A percentile compares a stretch with the other conserved stretches of the same genome.
Evolutionary conservation across 2,888 invertebrate genomes (phyloP).

Genomic region (Rhopalosiphum nymphaeae): DNA sequence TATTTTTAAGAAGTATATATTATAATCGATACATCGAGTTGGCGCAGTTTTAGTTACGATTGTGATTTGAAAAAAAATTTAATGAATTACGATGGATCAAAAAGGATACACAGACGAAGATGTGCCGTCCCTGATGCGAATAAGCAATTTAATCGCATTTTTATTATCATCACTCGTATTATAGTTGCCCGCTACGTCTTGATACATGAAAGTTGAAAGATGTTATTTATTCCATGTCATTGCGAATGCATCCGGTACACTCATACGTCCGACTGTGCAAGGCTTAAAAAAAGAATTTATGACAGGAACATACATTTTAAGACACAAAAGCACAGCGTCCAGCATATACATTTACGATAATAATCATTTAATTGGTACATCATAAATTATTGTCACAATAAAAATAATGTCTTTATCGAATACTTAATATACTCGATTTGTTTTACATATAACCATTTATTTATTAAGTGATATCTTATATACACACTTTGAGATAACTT

Average conservation of each 20-base stretch:
- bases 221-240: background rate
- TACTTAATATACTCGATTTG: background rate
- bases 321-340: background rate
- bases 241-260: background rate
- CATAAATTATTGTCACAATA: conserved; percentile 1
- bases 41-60: background rate
- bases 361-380: conserved; percentile 32
- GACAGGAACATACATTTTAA: background rate
- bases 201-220: background rate
- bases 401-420: background rate
- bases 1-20: background rate
- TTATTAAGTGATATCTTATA: background rate
- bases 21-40: background rate
- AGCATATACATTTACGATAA: background rate
- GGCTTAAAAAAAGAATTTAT: conserved; percentile 6
- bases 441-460: background rate
- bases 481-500: background rate
- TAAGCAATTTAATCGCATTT: background rate
- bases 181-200: background rate
- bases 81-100: background rate
- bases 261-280: background rate
- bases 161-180: background rate
- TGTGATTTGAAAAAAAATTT: background rate
- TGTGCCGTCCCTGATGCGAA: background rate
- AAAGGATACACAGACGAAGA: background rate